Evolutionary conservation across 2,888 invertebrate genomes (phyloP).

Genomic region (Synanthedon formicaeformis): DNA sequence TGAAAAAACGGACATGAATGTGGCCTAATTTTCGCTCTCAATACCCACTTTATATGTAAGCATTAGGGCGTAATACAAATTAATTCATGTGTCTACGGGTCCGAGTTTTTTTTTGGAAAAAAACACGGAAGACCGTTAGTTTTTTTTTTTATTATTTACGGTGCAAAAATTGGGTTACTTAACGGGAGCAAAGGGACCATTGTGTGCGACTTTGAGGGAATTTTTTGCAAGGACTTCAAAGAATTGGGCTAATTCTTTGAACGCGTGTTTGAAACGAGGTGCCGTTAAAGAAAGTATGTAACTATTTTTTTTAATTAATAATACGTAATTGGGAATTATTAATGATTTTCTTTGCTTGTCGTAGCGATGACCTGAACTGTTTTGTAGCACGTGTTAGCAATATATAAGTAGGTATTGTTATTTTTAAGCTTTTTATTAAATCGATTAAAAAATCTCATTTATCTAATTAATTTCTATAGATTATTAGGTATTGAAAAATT

Average conservation of each 20-base stretch:
- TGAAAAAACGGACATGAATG: constrained; percentile 43
- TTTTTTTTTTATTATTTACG: constrained; percentile 62
- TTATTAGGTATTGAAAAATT: too few relatives aligned
- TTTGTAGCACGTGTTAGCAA: too few relatives aligned
- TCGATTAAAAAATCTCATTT: too few relatives aligned
- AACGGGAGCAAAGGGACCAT: constrained; percentile 52
- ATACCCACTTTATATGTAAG: constrained; percentile 59
- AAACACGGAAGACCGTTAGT: constrained; percentile 52
- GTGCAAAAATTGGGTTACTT: constrained; percentile 71
- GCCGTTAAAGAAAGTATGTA: constrained; percentile 21
- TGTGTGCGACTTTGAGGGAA: constrained; percentile 39
- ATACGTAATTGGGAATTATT: constrained; percentile 30
- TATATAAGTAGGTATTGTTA: too few relatives aligned
- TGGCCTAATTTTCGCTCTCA: constrained; percentile 67
- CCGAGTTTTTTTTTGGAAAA: constrained; percentile 19
- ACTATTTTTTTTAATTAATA: constrained; percentile 38
- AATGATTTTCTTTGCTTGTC: constrained; percentile 22
- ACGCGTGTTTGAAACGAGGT: constrained; percentile 18
- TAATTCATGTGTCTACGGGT: constrained; percentile 48
- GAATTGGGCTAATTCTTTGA: constrained; percentile 16
- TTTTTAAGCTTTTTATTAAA: too few relatives aligned
- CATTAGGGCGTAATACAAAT: constrained; percentile 65
- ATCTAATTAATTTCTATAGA: too few relatives aligned
- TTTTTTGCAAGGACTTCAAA: constrained; percentile 17
- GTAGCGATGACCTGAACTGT: too few relatives aligned